Evolutionary conservation across 2,797 vertebrate species (phyloP).

Genomic region (Ambastaia sidthimunki): DNA sequence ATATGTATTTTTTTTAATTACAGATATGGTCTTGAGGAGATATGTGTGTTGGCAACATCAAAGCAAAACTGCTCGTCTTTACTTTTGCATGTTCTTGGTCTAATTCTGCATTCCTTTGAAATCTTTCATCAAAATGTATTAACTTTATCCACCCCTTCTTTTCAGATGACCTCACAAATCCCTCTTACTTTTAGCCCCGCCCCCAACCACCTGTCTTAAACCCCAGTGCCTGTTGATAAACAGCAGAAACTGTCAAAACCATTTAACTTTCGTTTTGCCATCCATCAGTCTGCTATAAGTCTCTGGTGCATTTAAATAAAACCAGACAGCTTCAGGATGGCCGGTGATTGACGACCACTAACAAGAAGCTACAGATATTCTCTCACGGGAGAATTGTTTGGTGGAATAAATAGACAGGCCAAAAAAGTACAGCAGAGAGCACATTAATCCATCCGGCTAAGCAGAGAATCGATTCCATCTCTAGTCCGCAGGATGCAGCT

Average conservation of each 20-base stretch:
- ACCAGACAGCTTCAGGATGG: neutral
- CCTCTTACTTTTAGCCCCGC: neutral
- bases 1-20: no score
- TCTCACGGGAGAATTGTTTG: conserved; percentile 21
- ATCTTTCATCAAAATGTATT: neutral
- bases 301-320: conserved; percentile 29
- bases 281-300: conserved; percentile 30
- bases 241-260: neutral
- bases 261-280: conserved; percentile 9
- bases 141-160: neutral
- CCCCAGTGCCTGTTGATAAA: conserved; percentile 1
- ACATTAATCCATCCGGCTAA: conserved; percentile 32
- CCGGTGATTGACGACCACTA: conserved; percentile 32
- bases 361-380: conserved; percentile 15
- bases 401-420: conserved; percentile 23
- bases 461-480: conserved; percentile 48
- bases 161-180: neutral
- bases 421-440: conserved; percentile 39
- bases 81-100: neutral
- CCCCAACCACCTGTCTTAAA: neutral
- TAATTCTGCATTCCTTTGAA: neutral
- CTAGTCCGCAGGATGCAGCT: conserved; percentile 46
- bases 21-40: no score
- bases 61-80: neutral
- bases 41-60: neutral